Evolutionary conservation across 2,113 vertebrate genomes (phyloP), one percentile per base, ranked within the genome.

Genomic region (Carollia perspicillata): DNA sequence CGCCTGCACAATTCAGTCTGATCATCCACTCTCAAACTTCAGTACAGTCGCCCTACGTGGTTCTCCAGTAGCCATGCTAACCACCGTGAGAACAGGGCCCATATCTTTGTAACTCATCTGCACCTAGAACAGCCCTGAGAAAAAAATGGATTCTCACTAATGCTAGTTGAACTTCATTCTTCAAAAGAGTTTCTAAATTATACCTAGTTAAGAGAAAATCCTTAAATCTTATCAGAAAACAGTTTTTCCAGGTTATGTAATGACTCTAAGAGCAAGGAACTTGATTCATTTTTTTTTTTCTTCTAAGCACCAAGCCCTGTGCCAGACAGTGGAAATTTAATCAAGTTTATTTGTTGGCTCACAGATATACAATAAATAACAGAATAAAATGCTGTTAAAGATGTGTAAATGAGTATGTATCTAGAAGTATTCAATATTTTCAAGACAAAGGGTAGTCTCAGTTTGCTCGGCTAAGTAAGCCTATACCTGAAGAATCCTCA

Each of bases 111-210:
- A 40, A 65, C 7, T 26, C 2, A 12, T 80, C 44, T 30, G 18
- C 8, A 84, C 18, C 8, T 69, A 23, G 3, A 6, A 65, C 35
- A 11, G 11, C 17, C 13, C 26, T 74, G 35, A 93, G 30, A 16
- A 77, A 89, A 93, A 93, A 37, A 7, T 20, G 28, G 9, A 9
- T 37, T 71, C 3, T 83, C n/a, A 90, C 23, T 44, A 69, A 75
- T 44, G 37, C 20, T 58, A 77, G 60, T 30, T 40, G 42, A 78
- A 84, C 89, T 89, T 23, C 44, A 84, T 84, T 75, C 58, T 94
- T 87, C 23, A 90, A 58, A 44, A 87, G 18, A 8, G 9, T 84
- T 75, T 86, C 26, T 51, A 90, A 84, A 86, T 93, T 86, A 68
- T 22, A 83, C 66, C 18, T 3, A 86, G 1, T 60, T 93, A 83